Evolutionary conservation across 2,888 invertebrate species (phyloP), one percentile per base, ranked within the genome.

Genomic region (Vandiemenella viatica): DNA sequence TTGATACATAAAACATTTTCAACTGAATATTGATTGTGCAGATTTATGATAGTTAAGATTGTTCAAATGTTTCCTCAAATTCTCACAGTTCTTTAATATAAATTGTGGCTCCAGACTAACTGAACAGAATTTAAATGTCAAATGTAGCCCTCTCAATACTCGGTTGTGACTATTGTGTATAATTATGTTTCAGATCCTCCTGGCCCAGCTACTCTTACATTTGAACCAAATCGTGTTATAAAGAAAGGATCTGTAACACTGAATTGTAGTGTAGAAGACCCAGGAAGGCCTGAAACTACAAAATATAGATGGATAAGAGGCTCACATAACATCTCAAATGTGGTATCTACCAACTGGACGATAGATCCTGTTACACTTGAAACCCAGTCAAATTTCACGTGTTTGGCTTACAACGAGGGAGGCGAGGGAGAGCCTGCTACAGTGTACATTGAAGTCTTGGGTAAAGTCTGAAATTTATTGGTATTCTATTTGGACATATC

Each of bases 351-450:
- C 55, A 80, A 80, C 60, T 84, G 84, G 76, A 83, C 79, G 21
- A 82, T 91, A 53, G 81, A 82, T 54, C 84, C 88, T 0, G 90
- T 89, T 13, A 82, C 84, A 10, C 68, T 93, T 54, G 84, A 87
- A 63, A 86, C 87, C 45, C 77, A 88, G 54, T 86, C 87, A 59
- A 89, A 88, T 71, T 92, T 90, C 70, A 84, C 88, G 1, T 95
- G 95, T 63, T 76, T 81, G 56, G 90, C 90, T 0, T 76, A 77
- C 65, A 92, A 89, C 66, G 79, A 83, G 10, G 89, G 89, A 1
- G 93, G 92, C 0, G 79, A 81, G 57, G 83, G 86, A 45, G 73
- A 74, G 49, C 71, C 77, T 43, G 81, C 79, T 19, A 76, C 75
- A 32, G 74, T 78, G 48, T 75, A 75, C 59, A 75, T 88, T 58